Evolutionary conservation across 2,113 vertebrate species (phyloP).

Genomic region (Epinephelus lanceolatus): DNA sequence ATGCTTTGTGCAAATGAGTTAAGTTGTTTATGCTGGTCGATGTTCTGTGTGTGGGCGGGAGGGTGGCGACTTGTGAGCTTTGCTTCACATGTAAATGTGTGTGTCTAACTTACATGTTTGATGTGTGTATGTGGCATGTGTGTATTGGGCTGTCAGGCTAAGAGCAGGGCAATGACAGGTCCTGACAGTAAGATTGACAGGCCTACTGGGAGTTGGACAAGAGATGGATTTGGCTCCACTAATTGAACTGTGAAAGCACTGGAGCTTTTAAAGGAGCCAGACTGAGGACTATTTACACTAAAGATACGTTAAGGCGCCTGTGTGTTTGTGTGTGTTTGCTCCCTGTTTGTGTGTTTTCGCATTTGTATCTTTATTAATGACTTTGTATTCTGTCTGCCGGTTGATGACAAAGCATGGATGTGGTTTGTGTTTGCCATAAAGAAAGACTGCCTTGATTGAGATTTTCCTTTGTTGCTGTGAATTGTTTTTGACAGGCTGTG

Average conservation of each 20-base stretch:
- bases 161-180: conserved; percentile 74
- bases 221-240: conserved; percentile 72
- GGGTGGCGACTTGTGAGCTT: neutral
- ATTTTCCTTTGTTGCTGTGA: conserved; percentile 63
- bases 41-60: neutral
- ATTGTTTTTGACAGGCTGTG: conserved; percentile 71
- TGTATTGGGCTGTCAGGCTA: conserved; percentile 65
- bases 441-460: conserved; percentile 64
- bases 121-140: conserved; percentile 41
- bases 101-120: conserved; percentile 41
- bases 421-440: conserved; percentile 27
- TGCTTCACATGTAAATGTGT: conserved; percentile 1
- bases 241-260: conserved; percentile 77
- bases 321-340: conserved; percentile 11
- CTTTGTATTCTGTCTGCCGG: conserved; percentile 37
- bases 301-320: conserved; percentile 26
- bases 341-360: neutral
- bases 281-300: conserved; percentile 44
- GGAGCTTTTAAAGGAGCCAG: conserved; percentile 63
- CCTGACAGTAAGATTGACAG: conserved; percentile 76
- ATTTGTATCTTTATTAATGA: conserved; percentile 49
- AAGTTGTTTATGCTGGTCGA: neutral
- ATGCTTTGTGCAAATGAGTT: neutral
- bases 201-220: conserved; percentile 69
- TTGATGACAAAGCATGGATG: conserved; percentile 39